These are phyloP conservation scores for Peromyscus melanophrys DNA, from an alignment of 2,797 vertebrate species.

Conservation along the genomic window DNA sequence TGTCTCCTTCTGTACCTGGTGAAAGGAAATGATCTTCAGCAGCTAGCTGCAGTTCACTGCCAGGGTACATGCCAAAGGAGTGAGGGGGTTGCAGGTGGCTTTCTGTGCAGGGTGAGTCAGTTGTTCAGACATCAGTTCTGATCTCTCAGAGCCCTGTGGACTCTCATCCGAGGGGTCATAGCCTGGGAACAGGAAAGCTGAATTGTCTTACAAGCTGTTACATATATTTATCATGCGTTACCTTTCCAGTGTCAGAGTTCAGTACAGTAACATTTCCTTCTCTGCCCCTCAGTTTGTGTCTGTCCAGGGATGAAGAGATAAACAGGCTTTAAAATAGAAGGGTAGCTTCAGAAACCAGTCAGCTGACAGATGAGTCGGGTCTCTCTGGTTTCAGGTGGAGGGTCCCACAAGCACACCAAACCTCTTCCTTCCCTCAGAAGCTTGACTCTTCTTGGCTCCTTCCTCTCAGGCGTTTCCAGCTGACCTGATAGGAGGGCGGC, in stretches of 20 bases:
- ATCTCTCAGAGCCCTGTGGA: neutral
- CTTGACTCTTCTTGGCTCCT: too few species aligned
- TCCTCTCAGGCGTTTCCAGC: neutral
- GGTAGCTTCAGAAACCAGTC: neutral
- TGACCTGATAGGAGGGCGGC: neutral
- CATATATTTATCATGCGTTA: neutral
- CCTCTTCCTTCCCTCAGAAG: neutral
- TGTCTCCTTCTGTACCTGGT: constrained; percentile 46
- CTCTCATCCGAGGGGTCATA: neutral
- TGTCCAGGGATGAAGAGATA: neutral
- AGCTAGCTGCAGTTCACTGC: constrained; percentile 15
- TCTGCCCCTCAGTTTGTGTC: neutral
- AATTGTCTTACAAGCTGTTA: neutral
- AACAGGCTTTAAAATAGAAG: neutral
- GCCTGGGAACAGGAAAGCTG: neutral
- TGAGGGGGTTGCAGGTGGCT: neutral
- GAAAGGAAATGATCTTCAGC: constrained; percentile 44
- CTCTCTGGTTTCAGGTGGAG: neutral
- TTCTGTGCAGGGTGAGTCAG: neutral
- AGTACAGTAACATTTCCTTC: constrained; percentile 18
- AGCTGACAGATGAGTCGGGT: neutral
- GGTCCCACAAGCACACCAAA: neutral
- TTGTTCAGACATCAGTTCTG: neutral
- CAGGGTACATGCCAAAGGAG: neutral
- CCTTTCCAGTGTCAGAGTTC: constrained; percentile 37